Evolutionary conservation across 2,888 invertebrate genomes (phyloP).

Genomic region (Exocentrus adspersus): DNA sequence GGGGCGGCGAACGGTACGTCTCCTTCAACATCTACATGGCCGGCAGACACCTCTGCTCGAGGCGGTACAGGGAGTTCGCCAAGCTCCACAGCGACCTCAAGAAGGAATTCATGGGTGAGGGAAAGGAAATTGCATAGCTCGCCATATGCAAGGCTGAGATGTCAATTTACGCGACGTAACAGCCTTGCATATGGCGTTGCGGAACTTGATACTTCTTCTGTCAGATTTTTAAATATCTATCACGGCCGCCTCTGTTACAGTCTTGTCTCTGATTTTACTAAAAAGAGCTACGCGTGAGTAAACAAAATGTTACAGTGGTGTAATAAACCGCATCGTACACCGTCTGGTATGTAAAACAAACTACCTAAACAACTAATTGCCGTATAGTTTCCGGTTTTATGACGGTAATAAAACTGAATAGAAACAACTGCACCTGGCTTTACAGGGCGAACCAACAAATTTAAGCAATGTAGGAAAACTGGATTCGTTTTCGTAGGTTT

Average conservation of each 20-base stretch:
- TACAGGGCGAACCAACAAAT: too few species aligned
- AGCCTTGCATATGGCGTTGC: too few species aligned
- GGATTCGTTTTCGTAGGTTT: constrained; percentile 80
- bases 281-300: background rate
- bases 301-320: background rate
- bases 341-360: background rate
- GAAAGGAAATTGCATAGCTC: too few species aligned
- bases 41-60: constrained; percentile 94
- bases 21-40: constrained; percentile 99
- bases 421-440: too few species aligned
- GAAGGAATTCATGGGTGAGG: constrained; percentile 89
- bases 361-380: background rate
- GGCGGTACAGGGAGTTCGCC: constrained; percentile 95
- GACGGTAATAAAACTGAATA: too few species aligned
- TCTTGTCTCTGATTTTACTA: background rate
- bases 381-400: too few species aligned
- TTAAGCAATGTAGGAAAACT: too few species aligned
- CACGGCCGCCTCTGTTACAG: too few species aligned
- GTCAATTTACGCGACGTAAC: too few species aligned
- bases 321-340: background rate
- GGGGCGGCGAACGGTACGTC: constrained; percentile 90
- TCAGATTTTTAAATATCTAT: too few species aligned
- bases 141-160: too few species aligned
- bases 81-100: constrained; percentile 87
- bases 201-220: too few species aligned